These are phyloP conservation scores for Gasteruption jaculator DNA, from an alignment of 2,888 invertebrate genomes.

Conservation along the genomic window DNA sequence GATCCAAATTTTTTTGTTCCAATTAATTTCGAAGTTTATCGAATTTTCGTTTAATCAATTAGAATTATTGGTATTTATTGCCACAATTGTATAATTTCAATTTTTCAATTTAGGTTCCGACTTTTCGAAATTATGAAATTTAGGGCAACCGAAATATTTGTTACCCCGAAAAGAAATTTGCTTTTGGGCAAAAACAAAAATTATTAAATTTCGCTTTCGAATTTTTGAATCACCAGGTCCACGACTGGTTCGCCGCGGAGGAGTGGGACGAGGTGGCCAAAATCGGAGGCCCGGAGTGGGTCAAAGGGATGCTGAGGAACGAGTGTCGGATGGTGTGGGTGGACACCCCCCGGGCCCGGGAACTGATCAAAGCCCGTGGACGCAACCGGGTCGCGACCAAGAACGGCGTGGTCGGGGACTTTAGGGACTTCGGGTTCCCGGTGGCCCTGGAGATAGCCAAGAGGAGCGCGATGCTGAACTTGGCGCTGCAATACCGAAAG, in stretches of 20 bases:
- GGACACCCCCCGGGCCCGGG: slow-evolving; percentile 32
- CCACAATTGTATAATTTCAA: too few species aligned
- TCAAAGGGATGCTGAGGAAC: slow-evolving; percentile 29
- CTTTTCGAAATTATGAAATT: too few species aligned
- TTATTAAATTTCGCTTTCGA: slow-evolving; percentile 1
- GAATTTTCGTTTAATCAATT: too few species aligned
- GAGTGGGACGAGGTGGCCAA: slow-evolving; percentile 36
- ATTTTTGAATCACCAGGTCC: slow-evolving; percentile 31
- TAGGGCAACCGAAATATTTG: too few species aligned
- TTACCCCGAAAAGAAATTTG: neutral
- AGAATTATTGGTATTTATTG: too few species aligned
- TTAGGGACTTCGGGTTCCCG: slow-evolving; percentile 34
- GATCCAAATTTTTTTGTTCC: too few species aligned
- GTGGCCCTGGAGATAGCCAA: slow-evolving; percentile 33
- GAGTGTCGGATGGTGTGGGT: slow-evolving; percentile 36
- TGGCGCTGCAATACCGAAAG: slow-evolving; percentile 25
- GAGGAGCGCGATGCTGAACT: slow-evolving; percentile 24
- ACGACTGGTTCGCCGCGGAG: slow-evolving; percentile 36
- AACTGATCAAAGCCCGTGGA: slow-evolving; percentile 21
- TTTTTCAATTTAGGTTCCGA: too few species aligned
- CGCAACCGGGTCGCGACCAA: neutral
- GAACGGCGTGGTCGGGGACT: slow-evolving; percentile 28
- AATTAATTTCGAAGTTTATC: too few species aligned
- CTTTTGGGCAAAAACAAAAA: neutral
- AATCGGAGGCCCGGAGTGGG: slow-evolving; percentile 36